Conservation (phyloP, 2,888 invertebrate genomes). For the Nezara viridula region DNA sequence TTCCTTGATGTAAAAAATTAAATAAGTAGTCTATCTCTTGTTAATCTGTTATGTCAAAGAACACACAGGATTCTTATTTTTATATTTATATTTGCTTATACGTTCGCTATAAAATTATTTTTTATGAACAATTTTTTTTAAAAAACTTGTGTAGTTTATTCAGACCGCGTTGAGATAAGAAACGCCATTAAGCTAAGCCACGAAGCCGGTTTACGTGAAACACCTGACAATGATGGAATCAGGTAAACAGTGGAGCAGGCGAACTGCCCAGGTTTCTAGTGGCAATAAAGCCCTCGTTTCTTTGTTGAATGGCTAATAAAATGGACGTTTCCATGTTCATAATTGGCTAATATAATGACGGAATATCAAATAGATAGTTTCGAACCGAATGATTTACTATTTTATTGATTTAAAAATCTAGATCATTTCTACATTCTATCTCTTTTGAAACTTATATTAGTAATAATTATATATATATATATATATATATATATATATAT, state of each 20-base stretch:
- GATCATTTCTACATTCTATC: neutral
- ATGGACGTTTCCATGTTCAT: neutral
- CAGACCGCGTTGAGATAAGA: neutral
- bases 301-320: constrained; percentile 18
- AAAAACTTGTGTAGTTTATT: too few species aligned
- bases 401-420: neutral
- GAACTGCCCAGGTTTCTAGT: neutral
- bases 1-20: too few species aligned
- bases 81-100: too few species aligned
- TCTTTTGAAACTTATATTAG: too few species aligned
- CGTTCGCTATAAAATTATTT: too few species aligned
- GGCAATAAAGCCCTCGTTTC: neutral
- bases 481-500: too few species aligned
- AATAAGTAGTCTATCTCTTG: too few species aligned
- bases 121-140: too few species aligned
- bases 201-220: constrained; percentile 33
- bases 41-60: too few species aligned
- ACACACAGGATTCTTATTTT: too few species aligned
- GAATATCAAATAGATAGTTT: neutral
- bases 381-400: neutral
- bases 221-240: constrained; percentile 28
- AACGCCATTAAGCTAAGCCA: neutral
- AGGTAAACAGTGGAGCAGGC: neutral
- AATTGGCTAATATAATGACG: neutral
- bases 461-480: too few species aligned